Evolutionary conservation across 2,888 invertebrate genomes (phyloP), one percentile per base, ranked within the genome.

Genomic region (Barypeithes pellucidus): DNA sequence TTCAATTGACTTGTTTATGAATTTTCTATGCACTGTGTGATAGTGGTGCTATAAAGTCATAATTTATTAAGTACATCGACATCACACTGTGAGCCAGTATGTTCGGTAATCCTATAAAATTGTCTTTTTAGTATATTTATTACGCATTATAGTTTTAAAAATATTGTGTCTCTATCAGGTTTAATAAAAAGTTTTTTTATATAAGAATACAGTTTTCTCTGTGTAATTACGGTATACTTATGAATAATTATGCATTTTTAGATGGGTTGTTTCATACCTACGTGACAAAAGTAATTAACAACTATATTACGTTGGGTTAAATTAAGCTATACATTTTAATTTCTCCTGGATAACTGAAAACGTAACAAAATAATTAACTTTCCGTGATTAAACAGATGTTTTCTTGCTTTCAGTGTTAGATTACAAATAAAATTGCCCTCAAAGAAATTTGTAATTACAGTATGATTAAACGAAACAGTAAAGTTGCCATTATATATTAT

Each of bases 351-450:
- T 39, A 61, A 43, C 43, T 61, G 43, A 61, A 43, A 61, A 61
- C 61, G 24, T 61, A 61, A 61, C 43, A 61, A 61, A 61, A 61
- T 61, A 43, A 61, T 61, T 43, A 61, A 43, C 43, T 61, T 61
- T 61, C 22, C 61, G 22, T 61, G 61, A 61, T 61, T 45, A 43
- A 61, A 43, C 61, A 61, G 61, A 61, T 61, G 61, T 61, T 61
- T 61, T 61, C 24, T 61, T 43, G 43, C 61, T 43, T 61, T 61
- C 20, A 61, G 45, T 24, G 43, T 43, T 45, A 24, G 41, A 14
- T 43, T 16, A 43, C 43, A 43, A 61, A 43, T 43, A 41, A 60
- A 60, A 60, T 20, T 60, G 18, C 41, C 61, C 61, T 43, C 24
- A 61, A 41, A 43, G 22, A 43, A 43, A 24, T 61, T 61, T 61